Evolutionary conservation across 1,140 invertebrate species (phyloP).

Genomic region (Liolophura sinensis): DNA sequence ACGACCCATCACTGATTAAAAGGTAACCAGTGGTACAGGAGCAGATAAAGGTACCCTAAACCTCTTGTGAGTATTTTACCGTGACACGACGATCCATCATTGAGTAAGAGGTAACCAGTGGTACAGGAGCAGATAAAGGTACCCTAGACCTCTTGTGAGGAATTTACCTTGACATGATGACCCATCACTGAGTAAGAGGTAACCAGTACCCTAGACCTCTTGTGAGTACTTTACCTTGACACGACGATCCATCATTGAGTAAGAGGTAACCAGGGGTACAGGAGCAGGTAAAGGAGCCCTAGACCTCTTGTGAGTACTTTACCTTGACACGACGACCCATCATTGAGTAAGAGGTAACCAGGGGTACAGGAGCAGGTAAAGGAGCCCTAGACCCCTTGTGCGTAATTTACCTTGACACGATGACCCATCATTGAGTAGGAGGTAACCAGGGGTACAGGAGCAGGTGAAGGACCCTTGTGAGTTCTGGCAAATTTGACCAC

Average conservation of each 20-base stretch:
- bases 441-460: constrained; percentile 28
- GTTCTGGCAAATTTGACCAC: constrained; percentile 46
- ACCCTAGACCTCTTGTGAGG: too few species aligned
- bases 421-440: constrained; percentile 11
- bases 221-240: constrained; percentile 47
- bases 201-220: too few species aligned
- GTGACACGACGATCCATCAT: too few species aligned
- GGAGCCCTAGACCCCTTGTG: constrained; percentile 53
- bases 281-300: constrained; percentile 57
- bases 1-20: too few species aligned
- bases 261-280: constrained; percentile 60
- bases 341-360: constrained; percentile 19
- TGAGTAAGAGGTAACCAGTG: too few species aligned
- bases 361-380: constrained; percentile 60
- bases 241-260: constrained; percentile 58
- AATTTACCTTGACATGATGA: constrained; percentile 56
- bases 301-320: constrained; percentile 51
- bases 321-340: constrained; percentile 22
- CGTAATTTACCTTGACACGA: constrained; percentile 20
- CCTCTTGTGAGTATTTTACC: too few species aligned
- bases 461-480: constrained; percentile 30
- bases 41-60: too few species aligned
- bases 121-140: too few species aligned
- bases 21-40: too few species aligned
- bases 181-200: constrained; percentile 58